Evolutionary conservation across 1,140 invertebrate genomes (phyloP).

Genomic region (Papilio polytes): DNA sequence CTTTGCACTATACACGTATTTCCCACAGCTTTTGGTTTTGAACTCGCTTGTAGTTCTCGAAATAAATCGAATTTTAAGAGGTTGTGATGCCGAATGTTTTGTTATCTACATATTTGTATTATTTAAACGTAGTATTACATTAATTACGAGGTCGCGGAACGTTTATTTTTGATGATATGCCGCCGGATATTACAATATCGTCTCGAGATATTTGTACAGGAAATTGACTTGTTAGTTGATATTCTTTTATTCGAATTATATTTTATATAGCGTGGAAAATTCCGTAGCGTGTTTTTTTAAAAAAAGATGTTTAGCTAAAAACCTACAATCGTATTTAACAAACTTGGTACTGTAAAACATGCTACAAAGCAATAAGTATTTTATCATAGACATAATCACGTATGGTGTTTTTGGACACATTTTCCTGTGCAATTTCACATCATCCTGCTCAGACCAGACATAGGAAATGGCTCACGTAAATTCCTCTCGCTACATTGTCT

Average conservation of each 20-base stretch:
- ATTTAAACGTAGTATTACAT: constrained; percentile 8
- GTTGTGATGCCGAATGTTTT: neutral
- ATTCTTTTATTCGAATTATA: constrained; percentile 41
- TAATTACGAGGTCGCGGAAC: constrained; percentile 13
- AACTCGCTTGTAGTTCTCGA: neutral
- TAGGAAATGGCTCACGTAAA: neutral
- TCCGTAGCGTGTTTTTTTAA: neutral
- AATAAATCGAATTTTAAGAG: constrained; percentile 17
- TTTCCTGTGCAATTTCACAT: neutral
- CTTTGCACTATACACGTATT: neutral
- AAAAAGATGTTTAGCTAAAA: neutral
- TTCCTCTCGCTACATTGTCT: constrained; percentile 2
- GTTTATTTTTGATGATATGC: constrained; percentile 42
- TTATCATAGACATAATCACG: neutral
- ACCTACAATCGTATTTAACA: too few relatives aligned
- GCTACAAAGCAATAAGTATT: neutral
- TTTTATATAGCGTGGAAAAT: constrained; percentile 23
- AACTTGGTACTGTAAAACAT: too few relatives aligned
- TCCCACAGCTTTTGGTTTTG: constrained; percentile 13
- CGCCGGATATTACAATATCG: constrained; percentile 54
- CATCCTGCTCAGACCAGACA: neutral
- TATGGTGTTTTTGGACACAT: neutral
- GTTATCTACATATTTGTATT: neutral
- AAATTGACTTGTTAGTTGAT: constrained; percentile 50
- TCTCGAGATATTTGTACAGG: constrained; percentile 49